Conservation (phyloP, 1,140 invertebrate species). For the Zaprionus camerounensis region DNA sequence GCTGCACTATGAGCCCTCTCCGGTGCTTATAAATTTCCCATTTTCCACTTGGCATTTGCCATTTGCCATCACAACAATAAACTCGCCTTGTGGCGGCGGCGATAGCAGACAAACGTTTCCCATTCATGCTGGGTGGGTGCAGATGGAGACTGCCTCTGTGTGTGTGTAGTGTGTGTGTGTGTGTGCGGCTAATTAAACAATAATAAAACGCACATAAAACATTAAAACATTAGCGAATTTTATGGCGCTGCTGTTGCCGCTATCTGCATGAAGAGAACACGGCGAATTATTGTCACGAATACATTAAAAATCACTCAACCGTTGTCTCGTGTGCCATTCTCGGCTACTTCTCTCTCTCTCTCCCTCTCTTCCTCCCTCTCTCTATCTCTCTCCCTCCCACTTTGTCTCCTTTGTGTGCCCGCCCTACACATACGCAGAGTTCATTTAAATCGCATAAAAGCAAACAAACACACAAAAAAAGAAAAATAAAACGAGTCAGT, state of each 20-base stretch:
- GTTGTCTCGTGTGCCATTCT: constrained; percentile 75
- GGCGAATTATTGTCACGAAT: constrained; percentile 74
- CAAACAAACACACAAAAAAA: constrained; percentile 32
- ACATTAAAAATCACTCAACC: constrained; percentile 81
- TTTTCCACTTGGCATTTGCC: constrained; percentile 3
- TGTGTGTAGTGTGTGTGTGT: not conserved
- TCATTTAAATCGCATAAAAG: constrained; percentile 75
- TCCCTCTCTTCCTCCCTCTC: not conserved
- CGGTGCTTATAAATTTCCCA: not conserved
- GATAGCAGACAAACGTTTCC: constrained; percentile 53
- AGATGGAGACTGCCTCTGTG: not conserved
- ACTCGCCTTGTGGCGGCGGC: not conserved
- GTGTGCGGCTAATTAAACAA: constrained; percentile 68
- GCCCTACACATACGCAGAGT: constrained; percentile 15
- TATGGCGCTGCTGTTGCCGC: constrained; percentile 42
- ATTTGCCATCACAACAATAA: not conserved
- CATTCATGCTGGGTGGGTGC: constrained; percentile 42
- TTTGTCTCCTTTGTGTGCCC: not conserved
- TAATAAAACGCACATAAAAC: constrained; percentile 80
- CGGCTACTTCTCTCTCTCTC: not conserved
- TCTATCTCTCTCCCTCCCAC: not conserved
- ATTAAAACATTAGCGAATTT: constrained; percentile 60
- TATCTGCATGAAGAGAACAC: constrained; percentile 43
- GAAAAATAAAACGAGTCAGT: constrained; percentile 17
- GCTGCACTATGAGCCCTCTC: no score